These are phyloP conservation scores for Hydroisotoma schaefferi DNA, from an alignment of 2,888 invertebrate species.

Conservation along the genomic window DNA sequence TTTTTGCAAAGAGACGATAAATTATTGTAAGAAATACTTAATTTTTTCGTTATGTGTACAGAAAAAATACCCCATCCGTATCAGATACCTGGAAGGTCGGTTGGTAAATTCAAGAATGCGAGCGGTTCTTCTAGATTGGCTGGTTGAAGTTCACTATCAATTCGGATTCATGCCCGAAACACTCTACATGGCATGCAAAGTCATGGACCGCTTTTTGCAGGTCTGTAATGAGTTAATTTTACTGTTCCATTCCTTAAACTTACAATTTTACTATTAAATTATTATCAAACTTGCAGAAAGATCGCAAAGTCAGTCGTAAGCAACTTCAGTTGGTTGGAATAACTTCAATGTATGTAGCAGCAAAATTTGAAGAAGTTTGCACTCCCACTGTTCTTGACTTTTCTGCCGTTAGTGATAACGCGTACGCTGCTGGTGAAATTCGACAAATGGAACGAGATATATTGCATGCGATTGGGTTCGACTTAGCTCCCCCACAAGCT, in stretches of 20 bases:
- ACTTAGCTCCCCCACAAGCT: slow-evolving; percentile 79
- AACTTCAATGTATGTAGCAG: slow-evolving; percentile 82
- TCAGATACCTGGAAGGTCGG: slow-evolving; percentile 64
- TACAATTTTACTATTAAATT: background rate
- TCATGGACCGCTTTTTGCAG: slow-evolving; percentile 86
- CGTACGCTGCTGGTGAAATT: slow-evolving; percentile 74
- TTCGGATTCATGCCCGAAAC: slow-evolving; percentile 85
- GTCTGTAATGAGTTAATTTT: slow-evolving; percentile 52
- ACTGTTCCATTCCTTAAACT: background rate
- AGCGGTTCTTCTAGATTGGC: slow-evolving; percentile 85
- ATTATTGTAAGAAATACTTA: background rate
- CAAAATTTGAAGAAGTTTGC: slow-evolving; percentile 93
- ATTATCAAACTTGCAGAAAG: slow-evolving; percentile 55
- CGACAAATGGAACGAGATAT: slow-evolving; percentile 78
- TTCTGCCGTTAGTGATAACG: slow-evolving; percentile 83
- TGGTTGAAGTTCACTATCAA: slow-evolving; percentile 83
- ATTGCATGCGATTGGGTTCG: slow-evolving; percentile 70
- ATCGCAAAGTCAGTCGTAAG: slow-evolving; percentile 62
- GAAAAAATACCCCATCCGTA: slow-evolving; percentile 62
- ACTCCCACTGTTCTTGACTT: slow-evolving; percentile 83
- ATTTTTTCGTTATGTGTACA: slow-evolving; percentile 45
- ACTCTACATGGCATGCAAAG: slow-evolving; percentile 78
- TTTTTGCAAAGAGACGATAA: background rate
- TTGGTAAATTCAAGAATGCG: slow-evolving; percentile 78
- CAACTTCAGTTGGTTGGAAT: slow-evolving; percentile 84